Base-by-base conservation (phyloP, 1,140 invertebrate species). In the Drosophila chauvacae region DNA sequence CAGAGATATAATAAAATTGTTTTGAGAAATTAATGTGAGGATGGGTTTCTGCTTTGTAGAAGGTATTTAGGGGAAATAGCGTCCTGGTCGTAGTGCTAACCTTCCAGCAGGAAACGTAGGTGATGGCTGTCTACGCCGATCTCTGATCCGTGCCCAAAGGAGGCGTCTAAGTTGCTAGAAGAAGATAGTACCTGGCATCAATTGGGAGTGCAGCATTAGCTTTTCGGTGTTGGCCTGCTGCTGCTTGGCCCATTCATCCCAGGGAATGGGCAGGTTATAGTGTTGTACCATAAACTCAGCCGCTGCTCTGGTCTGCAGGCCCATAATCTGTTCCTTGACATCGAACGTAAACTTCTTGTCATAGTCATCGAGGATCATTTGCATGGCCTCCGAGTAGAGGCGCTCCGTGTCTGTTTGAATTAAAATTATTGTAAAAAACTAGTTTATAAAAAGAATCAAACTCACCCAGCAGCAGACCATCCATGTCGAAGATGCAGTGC, bases 401-500 rank as follows among this genome's bases (percentile, higher is more conserved):
- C 85, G 91, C 93, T 98, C 97, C 47, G 97, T 96, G 94, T 98
- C 97, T 97, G 93, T 62, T 61, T 47, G 57, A 39, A 50, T 63
- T 55, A 16, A 4, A 64, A 39, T 75, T 39, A 86, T 65, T 5
- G 5, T 7, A 20, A n/a, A 0, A 14, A 10, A 16, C 4, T 3
- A 23, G 2, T 55, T 55, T 37, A 23, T 10, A 85, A 92, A 91
- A 16, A 63, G 7, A 20, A 30, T 4, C 16, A 44, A 7, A 77
- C 83, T 95, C 94, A 96, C 96, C 95, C 70, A 97, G 94, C 55
- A 97, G 92, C 56, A 97, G 92, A 55, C 96, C 96, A 91, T 97
- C 96, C 95, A 97, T 95, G 91, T 97, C 96, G 86, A 97, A 97
- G 76, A 97, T 96, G 77, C 96, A 96, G 88, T 97, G 96, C 13